Conservation (phyloP, 2,797 vertebrate genomes). For the Leptatherina wallacei region DNA sequence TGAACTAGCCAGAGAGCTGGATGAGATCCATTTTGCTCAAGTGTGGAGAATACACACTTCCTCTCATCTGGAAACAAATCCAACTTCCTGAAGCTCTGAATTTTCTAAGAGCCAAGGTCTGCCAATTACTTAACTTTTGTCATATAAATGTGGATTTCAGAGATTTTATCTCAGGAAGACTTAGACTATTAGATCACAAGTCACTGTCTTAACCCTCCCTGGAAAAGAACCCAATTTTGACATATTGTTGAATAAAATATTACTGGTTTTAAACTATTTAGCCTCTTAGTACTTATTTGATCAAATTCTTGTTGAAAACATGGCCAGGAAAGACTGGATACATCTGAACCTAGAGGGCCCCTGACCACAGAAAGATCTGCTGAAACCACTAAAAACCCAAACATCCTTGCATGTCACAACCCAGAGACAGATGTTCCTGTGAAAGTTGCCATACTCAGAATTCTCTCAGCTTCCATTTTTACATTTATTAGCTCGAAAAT, state of each 20-base stretch:
- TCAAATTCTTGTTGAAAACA: constrained; percentile 3
- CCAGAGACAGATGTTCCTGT: constrained; percentile 39
- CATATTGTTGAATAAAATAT: constrained; percentile 40
- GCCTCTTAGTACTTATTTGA: constrained; percentile 6
- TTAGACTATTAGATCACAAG: constrained; percentile 33
- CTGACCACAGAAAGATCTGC: constrained; percentile 14
- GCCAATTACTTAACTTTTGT: constrained; percentile 20
- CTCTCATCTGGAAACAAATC: constrained; percentile 65
- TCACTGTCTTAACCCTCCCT: constrained; percentile 19
- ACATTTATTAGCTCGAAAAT: not conserved
- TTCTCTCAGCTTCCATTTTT: constrained; percentile 18
- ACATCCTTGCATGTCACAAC: constrained; percentile 19
- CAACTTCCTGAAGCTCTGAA: constrained; percentile 38
- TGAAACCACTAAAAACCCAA: constrained; percentile 42
- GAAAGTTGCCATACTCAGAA: constrained; percentile 15
- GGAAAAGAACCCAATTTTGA: constrained; percentile 35
- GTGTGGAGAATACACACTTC: constrained; percentile 42
- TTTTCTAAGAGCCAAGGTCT: constrained; percentile 44
- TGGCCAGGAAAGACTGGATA: constrained; percentile 8
- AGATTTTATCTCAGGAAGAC: constrained; percentile 55
- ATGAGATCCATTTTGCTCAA: constrained; percentile 40
- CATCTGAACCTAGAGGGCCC: constrained; percentile 28
- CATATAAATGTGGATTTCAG: constrained; percentile 38
- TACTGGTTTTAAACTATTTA: constrained; percentile 19
- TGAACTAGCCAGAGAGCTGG: constrained; percentile 4